phyloP scores from a whole-genome alignment of 2,797 vertebrate species.

The Linurgus olivaceus region DNA sequence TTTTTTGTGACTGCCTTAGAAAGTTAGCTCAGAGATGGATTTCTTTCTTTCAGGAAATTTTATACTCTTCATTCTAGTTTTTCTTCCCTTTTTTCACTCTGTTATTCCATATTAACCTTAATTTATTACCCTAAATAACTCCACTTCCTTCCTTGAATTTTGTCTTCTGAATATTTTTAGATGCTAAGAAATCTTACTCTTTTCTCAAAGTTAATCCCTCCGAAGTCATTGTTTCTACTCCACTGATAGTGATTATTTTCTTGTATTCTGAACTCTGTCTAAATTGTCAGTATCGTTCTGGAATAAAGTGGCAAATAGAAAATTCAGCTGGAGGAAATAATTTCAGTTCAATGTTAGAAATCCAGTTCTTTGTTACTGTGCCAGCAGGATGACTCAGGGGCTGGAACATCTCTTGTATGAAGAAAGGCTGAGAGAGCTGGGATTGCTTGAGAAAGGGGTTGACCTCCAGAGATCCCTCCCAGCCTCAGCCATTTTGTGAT shows the following conservation, averaged over 20 bases:
- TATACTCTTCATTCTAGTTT: not conserved
- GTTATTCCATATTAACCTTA: not conserved
- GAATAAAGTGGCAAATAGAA: not conserved
- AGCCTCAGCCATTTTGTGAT: not conserved
- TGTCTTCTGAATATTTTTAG: not conserved
- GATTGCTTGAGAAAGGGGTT: not conserved
- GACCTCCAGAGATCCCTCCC: not conserved
- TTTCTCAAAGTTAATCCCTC: not conserved
- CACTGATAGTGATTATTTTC: not conserved
- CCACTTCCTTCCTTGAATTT: not conserved
- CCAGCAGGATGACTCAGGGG: not conserved
- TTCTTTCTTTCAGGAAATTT: not conserved
- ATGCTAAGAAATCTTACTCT: not conserved
- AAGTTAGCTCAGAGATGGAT: not conserved
- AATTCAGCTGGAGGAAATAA: not conserved
- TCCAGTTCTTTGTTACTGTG: not conserved
- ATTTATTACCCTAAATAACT: not conserved
- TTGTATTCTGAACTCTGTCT: not conserved
- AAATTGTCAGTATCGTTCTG: not conserved
- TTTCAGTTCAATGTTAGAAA: not conserved
- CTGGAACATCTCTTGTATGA: rapidly evolving
- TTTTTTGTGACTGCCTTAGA: not conserved
- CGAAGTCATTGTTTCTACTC: not conserved
- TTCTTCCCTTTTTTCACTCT: not conserved
- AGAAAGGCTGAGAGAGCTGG: not conserved